These are phyloP conservation scores for Arizona elegans DNA, from an alignment of 2,113 vertebrate genomes.

Conservation along the genomic window DNA sequence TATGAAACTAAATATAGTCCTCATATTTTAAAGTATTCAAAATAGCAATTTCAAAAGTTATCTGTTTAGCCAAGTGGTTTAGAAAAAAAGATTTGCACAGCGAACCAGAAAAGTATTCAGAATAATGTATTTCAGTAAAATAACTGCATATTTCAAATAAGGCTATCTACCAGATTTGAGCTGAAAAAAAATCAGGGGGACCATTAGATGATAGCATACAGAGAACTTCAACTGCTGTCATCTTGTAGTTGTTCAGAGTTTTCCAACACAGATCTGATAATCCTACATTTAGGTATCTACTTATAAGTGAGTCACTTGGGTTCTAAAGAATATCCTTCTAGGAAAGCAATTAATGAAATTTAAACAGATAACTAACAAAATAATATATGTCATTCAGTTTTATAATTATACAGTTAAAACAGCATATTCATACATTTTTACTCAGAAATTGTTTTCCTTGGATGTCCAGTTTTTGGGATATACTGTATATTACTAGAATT, in stretches of 20 bases:
- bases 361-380: background rate
- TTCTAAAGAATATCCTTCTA: background rate
- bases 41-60: background rate
- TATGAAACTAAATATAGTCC: background rate
- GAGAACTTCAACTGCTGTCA: background rate
- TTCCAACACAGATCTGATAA: background rate
- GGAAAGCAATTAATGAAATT: background rate
- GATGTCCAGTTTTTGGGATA: background rate
- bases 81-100: background rate
- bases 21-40: background rate
- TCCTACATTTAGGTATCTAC: background rate
- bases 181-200: background rate
- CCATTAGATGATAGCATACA: background rate
- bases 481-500: background rate
- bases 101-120: background rate
- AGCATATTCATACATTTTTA: background rate
- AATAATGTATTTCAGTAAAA: background rate
- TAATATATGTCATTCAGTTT: background rate
- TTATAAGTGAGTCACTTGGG: background rate
- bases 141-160: background rate
- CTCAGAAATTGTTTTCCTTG: background rate
- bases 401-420: background rate
- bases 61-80: background rate
- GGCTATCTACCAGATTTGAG: background rate
- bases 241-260: background rate